Evolutionary conservation across 2,888 invertebrate genomes (phyloP).

Genomic region (Drosophila limbata): DNA sequence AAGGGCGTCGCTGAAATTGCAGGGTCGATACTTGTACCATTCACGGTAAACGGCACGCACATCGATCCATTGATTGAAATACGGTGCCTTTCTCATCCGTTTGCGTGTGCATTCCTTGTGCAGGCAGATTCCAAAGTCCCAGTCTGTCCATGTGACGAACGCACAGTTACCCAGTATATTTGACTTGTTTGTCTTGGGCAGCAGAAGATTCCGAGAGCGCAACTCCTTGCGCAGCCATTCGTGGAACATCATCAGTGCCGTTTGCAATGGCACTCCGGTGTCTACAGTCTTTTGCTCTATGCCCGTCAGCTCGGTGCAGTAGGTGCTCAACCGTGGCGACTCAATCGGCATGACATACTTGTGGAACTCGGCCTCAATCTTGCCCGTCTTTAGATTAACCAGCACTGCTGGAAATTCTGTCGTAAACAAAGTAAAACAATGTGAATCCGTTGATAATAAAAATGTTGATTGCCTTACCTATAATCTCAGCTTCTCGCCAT

Average conservation of each 20-base stretch:
- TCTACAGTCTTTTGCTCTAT: slow-evolving; percentile 87
- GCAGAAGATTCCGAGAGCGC: slow-evolving; percentile 77
- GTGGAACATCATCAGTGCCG: slow-evolving; percentile 86
- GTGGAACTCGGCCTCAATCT: slow-evolving; percentile 87
- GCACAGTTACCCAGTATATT: slow-evolving; percentile 86
- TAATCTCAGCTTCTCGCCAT: slow-evolving; percentile 86
- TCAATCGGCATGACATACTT: slow-evolving; percentile 88
- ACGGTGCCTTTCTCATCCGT: slow-evolving; percentile 86
- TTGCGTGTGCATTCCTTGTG: slow-evolving; percentile 88
- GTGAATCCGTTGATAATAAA: neutral
- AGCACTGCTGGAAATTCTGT: slow-evolving; percentile 88
- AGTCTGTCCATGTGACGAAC: slow-evolving; percentile 88
- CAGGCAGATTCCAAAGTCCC: slow-evolving; percentile 88
- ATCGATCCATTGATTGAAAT: slow-evolving; percentile 88
- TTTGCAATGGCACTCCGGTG: slow-evolving; percentile 86
- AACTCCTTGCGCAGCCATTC: slow-evolving; percentile 86
- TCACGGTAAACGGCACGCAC: slow-evolving; percentile 86
- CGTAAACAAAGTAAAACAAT: slow-evolving; percentile 50
- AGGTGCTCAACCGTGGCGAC: slow-evolving; percentile 87
- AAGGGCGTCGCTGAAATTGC: slow-evolving; percentile 86
- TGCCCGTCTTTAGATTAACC: slow-evolving; percentile 86
- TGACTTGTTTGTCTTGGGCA: slow-evolving; percentile 85
- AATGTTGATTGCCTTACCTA: slow-evolving; percentile 70
- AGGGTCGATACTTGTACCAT: slow-evolving; percentile 87
- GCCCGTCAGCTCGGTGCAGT: slow-evolving; percentile 87